Evolutionary conservation across 2,113 vertebrate genomes (phyloP).

Genomic region (Ascaphus truei): DNA sequence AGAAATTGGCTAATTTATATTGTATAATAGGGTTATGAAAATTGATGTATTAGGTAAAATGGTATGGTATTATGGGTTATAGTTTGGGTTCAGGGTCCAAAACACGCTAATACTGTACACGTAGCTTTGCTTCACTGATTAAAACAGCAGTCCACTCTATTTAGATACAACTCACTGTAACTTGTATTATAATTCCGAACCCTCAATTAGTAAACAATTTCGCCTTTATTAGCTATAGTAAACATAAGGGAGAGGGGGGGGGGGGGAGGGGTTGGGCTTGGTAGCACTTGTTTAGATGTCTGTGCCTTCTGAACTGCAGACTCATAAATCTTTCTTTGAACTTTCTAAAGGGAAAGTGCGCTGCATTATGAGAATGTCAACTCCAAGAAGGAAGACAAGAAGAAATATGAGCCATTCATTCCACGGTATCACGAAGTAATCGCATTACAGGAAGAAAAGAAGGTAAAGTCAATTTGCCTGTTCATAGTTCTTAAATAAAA

Average conservation of each 20-base stretch:
- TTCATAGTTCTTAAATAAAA: slow-evolving; percentile 37
- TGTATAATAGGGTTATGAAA: no score
- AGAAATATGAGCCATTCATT: slow-evolving; percentile 52
- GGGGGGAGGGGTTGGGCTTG: slow-evolving; percentile 37
- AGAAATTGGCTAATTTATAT: no score
- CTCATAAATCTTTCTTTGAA: slow-evolving; percentile 51
- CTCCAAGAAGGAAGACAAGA: slow-evolving; percentile 58
- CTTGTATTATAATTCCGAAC: background rate
- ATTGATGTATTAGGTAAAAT: no score
- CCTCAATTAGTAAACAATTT: slow-evolving; percentile 19
- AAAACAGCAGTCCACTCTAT: background rate
- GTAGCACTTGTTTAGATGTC: slow-evolving; percentile 39
- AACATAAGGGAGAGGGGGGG: no score
- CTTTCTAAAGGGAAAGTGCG: slow-evolving; percentile 56
- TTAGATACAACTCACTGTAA: slow-evolving; percentile 1
- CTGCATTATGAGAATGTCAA: slow-evolving; percentile 68
- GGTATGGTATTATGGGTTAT: no score
- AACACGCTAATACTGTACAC: no score
- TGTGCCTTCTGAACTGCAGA: slow-evolving; percentile 44
- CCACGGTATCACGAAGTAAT: slow-evolving; percentile 63
- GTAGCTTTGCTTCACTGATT: no score
- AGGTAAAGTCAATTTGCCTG: slow-evolving; percentile 50
- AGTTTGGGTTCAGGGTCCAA: no score
- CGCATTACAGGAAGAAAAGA: slow-evolving; percentile 64
- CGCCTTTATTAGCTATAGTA: slow-evolving; percentile 41